Conservation (phyloP, 2,888 invertebrate genomes). For the Melanophora roralis region DNA sequence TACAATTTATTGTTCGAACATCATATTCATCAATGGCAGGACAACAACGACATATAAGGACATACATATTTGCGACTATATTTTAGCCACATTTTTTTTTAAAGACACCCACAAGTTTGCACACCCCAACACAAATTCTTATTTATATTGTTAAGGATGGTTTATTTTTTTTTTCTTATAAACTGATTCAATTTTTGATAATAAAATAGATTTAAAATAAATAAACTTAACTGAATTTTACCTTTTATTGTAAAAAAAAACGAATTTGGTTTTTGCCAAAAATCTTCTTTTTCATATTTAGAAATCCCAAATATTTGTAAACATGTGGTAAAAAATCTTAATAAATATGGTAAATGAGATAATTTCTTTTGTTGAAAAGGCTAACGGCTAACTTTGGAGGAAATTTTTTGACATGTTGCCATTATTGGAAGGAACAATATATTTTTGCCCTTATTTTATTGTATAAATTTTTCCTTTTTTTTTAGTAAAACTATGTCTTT, state of each 20-base stretch:
- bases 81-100: constrained; percentile 20
- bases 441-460: constrained; percentile 61
- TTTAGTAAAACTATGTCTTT: no score
- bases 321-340: constrained; percentile 19
- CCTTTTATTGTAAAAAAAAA: constrained; percentile 6
- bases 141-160: constrained; percentile 7
- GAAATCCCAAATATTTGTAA: constrained; percentile 44
- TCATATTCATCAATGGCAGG: constrained; percentile 41
- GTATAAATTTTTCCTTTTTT: constrained; percentile 39
- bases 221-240: constrained; percentile 44
- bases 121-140: neutral
- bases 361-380: constrained; percentile 51
- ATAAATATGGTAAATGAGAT: neutral
- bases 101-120: constrained; percentile 3
- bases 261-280: constrained; percentile 14
- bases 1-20: constrained; percentile 55
- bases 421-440: constrained; percentile 40
- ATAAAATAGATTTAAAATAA: constrained; percentile 52
- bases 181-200: constrained; percentile 61
- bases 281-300: constrained; percentile 22
- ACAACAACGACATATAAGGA: neutral
- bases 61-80: constrained; percentile 15
- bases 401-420: constrained; percentile 55
- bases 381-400: constrained; percentile 67
- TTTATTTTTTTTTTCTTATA: constrained; percentile 51